Evolutionary conservation across 1,140 invertebrate species (phyloP).

Genomic region (Cydia strobilella): DNA sequence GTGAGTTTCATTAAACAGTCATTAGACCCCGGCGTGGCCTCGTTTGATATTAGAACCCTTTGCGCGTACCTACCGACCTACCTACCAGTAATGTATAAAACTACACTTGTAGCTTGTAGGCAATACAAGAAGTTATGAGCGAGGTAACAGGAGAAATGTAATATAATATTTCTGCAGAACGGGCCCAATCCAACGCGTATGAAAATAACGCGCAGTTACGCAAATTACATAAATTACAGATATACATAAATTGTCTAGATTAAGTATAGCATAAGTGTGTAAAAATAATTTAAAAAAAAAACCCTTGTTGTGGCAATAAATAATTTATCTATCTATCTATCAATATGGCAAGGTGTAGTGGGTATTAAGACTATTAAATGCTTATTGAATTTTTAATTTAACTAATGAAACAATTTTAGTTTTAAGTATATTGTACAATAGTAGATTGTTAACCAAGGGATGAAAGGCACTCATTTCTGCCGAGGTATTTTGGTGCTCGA

Average conservation of each 20-base stretch:
- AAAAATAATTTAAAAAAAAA: too few relatives aligned
- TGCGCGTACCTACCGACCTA: neutral
- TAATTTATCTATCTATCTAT: too few relatives aligned
- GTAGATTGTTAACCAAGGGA: too few relatives aligned
- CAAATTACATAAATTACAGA: too few relatives aligned
- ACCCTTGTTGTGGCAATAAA: too few relatives aligned
- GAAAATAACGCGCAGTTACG: neutral
- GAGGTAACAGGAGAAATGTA: constrained; percentile 24
- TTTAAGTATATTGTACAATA: too few relatives aligned
- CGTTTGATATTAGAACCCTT: constrained; percentile 31
- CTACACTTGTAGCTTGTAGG: constrained; percentile 11
- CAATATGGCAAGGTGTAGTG: neutral
- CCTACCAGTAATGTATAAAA: constrained; percentile 3
- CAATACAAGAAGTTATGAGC: constrained; percentile 14
- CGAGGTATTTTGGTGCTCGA: too few relatives aligned
- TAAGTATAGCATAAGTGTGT: too few relatives aligned
- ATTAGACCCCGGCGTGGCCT: neutral
- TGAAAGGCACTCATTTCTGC: too few relatives aligned
- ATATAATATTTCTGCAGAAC: neutral
- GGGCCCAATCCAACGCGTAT: neutral
- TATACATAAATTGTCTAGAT: too few relatives aligned
- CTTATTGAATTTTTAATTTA: too few relatives aligned
- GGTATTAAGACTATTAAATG: neutral
- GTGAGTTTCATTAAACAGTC: constrained; percentile 2
- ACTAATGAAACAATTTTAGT: too few relatives aligned